Percentiles rank a stretch among this genome's conserved stretches.
Conservation (phyloP, 2,888 invertebrate genomes). For the Heliconius sara region DNA sequence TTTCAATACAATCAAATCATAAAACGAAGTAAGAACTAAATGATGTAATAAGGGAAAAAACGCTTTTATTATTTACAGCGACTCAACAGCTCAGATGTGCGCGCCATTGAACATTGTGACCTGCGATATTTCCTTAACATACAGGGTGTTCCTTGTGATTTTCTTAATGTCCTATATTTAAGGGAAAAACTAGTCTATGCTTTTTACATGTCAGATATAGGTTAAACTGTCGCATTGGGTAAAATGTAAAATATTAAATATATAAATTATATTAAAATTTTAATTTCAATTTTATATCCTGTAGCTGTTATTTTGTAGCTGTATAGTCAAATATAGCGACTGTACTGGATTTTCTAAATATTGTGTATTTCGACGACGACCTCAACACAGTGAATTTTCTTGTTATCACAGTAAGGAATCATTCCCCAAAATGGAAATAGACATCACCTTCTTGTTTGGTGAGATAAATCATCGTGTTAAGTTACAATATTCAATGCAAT, state of each 20-base stretch:
- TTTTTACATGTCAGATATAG: no score
- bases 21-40: slow-evolving; percentile 46
- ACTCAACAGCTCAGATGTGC: slow-evolving; percentile 51
- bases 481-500: no score
- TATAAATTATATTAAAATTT: no score
- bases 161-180: background rate
- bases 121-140: slow-evolving; percentile 62
- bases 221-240: no score
- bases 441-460: no score
- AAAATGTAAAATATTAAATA: no score
- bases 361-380: background rate
- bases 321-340: no score
- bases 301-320: no score
- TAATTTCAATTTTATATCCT: no score
- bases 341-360: background rate
- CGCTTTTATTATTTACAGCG: slow-evolving; percentile 71
- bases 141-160: slow-evolving; percentile 53
- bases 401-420: background rate
- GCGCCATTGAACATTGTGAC: slow-evolving; percentile 65
- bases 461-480: no score
- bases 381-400: background rate
- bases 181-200: no score
- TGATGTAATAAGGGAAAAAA: slow-evolving; percentile 60
- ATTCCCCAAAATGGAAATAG: background rate
- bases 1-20: slow-evolving; percentile 8